These are phyloP conservation scores for Drosophila diplacantha DNA, from an alignment of 2,888 invertebrate genomes.

Conservation along the genomic window DNA sequence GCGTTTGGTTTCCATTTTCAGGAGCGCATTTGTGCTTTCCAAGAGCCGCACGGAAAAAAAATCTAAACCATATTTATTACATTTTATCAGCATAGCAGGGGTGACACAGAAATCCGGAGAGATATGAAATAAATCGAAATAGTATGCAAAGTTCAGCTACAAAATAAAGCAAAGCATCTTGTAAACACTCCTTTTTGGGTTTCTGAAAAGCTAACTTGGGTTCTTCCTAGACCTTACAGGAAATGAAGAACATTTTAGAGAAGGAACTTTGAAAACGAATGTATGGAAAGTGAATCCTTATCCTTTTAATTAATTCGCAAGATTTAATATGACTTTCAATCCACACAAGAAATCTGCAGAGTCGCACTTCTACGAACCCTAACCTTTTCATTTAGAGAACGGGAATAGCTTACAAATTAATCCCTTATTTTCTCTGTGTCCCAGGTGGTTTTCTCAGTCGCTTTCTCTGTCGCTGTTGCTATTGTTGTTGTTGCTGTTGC, in stretches of 20 bases:
- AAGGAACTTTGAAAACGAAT: neutral
- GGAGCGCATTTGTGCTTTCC: slow-evolving; percentile 41
- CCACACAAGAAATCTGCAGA: neutral
- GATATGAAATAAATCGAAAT: neutral
- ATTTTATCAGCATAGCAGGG: neutral
- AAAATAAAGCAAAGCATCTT: neutral
- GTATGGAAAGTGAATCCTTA: too few relatives aligned
- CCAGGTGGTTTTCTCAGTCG: slow-evolving; percentile 11
- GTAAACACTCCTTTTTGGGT: neutral
- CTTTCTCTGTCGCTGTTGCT: slow-evolving; percentile 18
- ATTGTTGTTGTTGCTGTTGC: slow-evolving; percentile 21
- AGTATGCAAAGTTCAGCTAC: neutral
- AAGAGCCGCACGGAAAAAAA: slow-evolving; percentile 4
- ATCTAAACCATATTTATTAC: neutral
- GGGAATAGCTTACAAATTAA: slow-evolving; percentile 9
- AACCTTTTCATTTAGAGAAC: slow-evolving; percentile 1
- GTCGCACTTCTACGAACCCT: neutral
- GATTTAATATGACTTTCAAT: neutral
- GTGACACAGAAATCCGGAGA: neutral
- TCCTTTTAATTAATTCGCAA: neutral
- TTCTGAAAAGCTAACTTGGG: neutral
- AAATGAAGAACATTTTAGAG: neutral
- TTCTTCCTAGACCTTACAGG: neutral
- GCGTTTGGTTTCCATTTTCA: slow-evolving; percentile 47
- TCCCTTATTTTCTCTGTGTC: slow-evolving; percentile 12